Conservation (phyloP, 2,888 invertebrate genomes). For the Sturmia bella region DNA sequence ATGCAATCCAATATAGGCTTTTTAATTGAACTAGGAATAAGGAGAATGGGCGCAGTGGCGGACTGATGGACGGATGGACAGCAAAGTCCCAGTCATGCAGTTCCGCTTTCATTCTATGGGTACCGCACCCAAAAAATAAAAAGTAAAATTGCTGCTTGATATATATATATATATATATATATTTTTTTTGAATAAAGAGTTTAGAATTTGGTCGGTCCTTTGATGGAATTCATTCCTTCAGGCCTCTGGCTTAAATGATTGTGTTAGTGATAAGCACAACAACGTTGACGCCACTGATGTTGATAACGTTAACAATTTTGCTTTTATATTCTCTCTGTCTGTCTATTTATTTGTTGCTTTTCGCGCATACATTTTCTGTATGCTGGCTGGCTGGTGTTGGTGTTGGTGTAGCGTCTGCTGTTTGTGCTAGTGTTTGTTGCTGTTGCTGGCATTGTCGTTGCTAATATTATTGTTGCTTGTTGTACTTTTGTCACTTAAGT, state of each 20-base stretch:
- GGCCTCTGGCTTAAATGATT: slow-evolving; percentile 3
- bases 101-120: no score
- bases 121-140: no score
- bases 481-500: slow-evolving; percentile 72
- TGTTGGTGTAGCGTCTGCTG: neutral
- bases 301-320: slow-evolving; percentile 49
- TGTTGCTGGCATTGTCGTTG: slow-evolving; percentile 29
- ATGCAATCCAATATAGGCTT: no score
- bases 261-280: slow-evolving; percentile 36
- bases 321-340: slow-evolving; percentile 18
- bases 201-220: neutral
- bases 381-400: neutral
- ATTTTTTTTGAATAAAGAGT: neutral
- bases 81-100: no score
- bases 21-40: no score
- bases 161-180: no score
- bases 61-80: no score
- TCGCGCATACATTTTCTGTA: neutral
- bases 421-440: slow-evolving; percentile 16
- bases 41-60: no score
- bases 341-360: slow-evolving; percentile 23
- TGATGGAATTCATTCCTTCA: slow-evolving; percentile 13
- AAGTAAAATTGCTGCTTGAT: no score
- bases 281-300: slow-evolving; percentile 44
- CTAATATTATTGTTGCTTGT: slow-evolving; percentile 35